Base-by-base conservation (phyloP, 2,888 invertebrate genomes). In the Choristoneura rosaceana region DNA sequence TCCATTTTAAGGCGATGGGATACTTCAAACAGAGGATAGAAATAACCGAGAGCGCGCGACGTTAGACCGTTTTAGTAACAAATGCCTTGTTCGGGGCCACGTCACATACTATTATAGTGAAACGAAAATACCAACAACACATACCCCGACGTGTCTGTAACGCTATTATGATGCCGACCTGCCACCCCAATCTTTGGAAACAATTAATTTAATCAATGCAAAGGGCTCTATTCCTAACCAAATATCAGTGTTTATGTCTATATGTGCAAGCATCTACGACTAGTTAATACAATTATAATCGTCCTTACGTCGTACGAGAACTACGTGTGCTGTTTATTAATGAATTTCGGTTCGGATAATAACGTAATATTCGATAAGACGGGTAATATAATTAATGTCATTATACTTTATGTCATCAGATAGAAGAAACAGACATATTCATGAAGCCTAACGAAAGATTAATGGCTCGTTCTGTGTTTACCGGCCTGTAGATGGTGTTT, bases 1-100 rank as follows among this genome's bases (percentile, higher is more conserved):
- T 81, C 84, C 81, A 84, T 87, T 86, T 81, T 69, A 68, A 84
- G 82, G 78, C 82, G 82, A 85, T 83, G 83, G 75, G 76, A 78
- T 81, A 86, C 86, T 86, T 85, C 85, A 87, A 86, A 88, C 83
- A 82, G 80, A 76, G 75, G 79, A 83, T 86, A 80, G 81, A 89
- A 89, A 89, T 89, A 89, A 86, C 82, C 65, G 74, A 74, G 81
- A 78, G 82, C 74, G 74, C 74, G 76, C 78, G 79, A 74, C 79
- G 80, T 76, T 75, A 77, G 79, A 84, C 84, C 85, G 77, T 79
- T 85, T 86, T 83, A 81, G 84, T 87, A 87, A 86, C 82, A 85
- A 86, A 86, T 82, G 76, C 80, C 78, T 79, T 81, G 80, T 84
- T 82, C 80, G 81, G 78, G 74, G 65, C 70, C 77, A 76, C 75